These are phyloP conservation scores for Eremophila alpestris DNA, from an alignment of 2,797 vertebrate species.

Conservation along the genomic window DNA sequence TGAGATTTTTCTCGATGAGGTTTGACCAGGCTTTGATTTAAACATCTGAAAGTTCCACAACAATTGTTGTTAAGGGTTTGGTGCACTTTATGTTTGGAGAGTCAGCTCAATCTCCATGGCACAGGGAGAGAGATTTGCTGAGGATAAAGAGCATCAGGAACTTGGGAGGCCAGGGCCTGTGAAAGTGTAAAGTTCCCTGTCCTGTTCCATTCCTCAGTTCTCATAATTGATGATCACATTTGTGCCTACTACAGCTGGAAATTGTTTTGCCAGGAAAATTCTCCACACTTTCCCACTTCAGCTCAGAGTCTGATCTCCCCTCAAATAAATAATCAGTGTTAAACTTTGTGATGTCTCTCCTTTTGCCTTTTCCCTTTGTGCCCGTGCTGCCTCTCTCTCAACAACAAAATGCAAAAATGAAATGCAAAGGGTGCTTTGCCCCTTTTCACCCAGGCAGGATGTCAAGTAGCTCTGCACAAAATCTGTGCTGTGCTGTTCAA, in stretches of 20 bases:
- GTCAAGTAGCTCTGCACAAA: neutral
- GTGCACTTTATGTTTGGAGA: neutral
- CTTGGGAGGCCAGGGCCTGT: neutral
- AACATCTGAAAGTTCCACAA: neutral
- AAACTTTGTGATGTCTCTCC: neutral
- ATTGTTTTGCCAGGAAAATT: neutral
- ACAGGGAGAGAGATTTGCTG: neutral
- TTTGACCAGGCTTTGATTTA: neutral
- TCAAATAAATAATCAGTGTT: neutral
- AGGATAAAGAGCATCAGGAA: neutral
- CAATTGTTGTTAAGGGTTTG: neutral
- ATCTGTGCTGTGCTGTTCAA: neutral
- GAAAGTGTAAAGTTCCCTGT: neutral
- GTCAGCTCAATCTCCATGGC: neutral
- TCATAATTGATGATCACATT: neutral
- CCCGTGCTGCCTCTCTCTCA: neutral
- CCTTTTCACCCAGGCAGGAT: neutral
- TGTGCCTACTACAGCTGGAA: neutral
- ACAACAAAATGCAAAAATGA: neutral
- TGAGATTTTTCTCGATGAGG: conserved; percentile 3
- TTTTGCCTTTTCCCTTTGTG: neutral
- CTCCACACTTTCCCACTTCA: neutral
- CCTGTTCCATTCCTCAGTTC: neutral
- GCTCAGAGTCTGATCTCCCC: neutral
- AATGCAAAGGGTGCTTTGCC: neutral